Percentiles rank a stretch among this genome's conserved stretches.
Conservation (phyloP, 2,797 vertebrate genomes). For the Hozukius guyotensis region DNA sequence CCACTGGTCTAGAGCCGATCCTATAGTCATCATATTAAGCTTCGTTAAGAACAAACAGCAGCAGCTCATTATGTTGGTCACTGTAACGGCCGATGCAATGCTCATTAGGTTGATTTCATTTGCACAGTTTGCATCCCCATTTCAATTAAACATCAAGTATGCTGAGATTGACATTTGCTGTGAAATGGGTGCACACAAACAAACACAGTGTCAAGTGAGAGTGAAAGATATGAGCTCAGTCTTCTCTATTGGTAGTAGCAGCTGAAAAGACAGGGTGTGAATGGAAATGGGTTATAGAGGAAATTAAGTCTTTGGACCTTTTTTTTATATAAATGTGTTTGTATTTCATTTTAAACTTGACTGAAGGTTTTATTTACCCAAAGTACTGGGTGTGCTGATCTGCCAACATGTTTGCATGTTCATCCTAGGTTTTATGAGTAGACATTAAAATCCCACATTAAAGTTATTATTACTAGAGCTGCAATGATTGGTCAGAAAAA, state of each 20-base stretch:
- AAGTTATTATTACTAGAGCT: too few species aligned
- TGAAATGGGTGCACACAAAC: neutral
- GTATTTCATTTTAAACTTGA: neutral
- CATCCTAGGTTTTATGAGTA: neutral
- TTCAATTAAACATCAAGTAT: neutral
- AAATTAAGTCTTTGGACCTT: neutral
- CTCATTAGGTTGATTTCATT: conserved; percentile 7
- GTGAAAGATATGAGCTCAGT: neutral
- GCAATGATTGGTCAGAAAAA: too few species aligned
- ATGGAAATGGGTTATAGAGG: neutral
- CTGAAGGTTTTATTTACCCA: neutral
- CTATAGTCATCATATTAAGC: conserved; percentile 5
- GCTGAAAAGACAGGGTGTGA: neutral
- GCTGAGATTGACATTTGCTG: neutral
- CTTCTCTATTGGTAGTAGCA: neutral
- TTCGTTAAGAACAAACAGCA: conserved; percentile 5
- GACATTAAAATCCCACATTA: neutral
- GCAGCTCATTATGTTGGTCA: conserved; percentile 13
- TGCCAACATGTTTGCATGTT: neutral
- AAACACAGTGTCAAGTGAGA: neutral
- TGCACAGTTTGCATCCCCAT: neutral
- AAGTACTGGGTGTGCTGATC: neutral
- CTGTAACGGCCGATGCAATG: neutral
- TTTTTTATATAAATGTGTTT: neutral
- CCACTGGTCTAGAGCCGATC: neutral